These are phyloP conservation scores for Ginglymostoma cirratum DNA, from an alignment of 2,113 vertebrate genomes.

Conservation along the genomic window DNA sequence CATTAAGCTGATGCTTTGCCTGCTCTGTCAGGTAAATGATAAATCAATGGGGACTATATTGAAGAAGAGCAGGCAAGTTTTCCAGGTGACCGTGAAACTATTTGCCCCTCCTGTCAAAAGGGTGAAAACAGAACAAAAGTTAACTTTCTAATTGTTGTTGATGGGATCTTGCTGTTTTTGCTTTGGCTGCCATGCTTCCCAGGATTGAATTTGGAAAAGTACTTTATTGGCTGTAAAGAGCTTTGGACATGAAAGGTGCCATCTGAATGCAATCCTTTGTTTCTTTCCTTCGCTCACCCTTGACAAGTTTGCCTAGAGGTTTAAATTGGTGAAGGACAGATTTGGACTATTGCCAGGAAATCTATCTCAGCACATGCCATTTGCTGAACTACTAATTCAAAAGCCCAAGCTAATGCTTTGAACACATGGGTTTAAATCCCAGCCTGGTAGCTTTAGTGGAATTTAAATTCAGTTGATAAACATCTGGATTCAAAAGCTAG, in stretches of 20 bases:
- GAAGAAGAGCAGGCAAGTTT: not conserved
- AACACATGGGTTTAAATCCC: too few species aligned
- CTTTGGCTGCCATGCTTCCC: not conserved
- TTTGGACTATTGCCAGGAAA: not conserved
- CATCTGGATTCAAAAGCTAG: too few species aligned
- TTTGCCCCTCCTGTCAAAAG: not conserved
- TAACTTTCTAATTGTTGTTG: not conserved
- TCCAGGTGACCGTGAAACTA: not conserved
- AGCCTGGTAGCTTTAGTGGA: too few species aligned
- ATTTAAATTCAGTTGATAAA: too few species aligned
- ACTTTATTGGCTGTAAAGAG: not conserved
- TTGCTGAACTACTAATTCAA: not conserved
- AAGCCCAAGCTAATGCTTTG: too few species aligned
- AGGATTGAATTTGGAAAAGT: not conserved
- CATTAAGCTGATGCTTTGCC: not conserved
- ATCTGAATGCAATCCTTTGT: not conserved
- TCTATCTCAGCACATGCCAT: not conserved
- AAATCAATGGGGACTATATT: not conserved
- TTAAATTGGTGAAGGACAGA: not conserved
- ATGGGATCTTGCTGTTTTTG: not conserved
- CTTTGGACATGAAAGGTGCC: not conserved
- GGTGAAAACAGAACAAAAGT: not conserved
- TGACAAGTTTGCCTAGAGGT: not conserved
- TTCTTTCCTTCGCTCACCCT: not conserved
- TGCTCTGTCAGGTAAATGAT: not conserved